These are phyloP conservation scores for Corticium candelabrum DNA, from an alignment of 37 sponge, comb jelly and placozoan genomes.

Conservation along the genomic window DNA sequence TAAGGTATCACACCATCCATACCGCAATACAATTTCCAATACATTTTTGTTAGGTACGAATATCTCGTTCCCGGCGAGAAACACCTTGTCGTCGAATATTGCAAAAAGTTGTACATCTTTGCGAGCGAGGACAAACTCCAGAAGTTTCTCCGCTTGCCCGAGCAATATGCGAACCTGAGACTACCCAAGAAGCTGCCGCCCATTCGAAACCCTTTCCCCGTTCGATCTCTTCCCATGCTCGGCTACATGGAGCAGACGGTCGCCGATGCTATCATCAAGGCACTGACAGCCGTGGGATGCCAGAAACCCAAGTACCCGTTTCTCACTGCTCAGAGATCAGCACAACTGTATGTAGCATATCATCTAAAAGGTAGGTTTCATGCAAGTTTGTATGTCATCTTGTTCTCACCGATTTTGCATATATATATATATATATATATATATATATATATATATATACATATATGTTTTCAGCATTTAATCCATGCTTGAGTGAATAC, in stretches of 20 bases:
- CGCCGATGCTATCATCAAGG: constrained; percentile 63
- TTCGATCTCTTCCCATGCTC: constrained; percentile 75
- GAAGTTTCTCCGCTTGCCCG: constrained; percentile 71
- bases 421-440: too few species aligned
- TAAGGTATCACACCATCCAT: constrained; percentile 24
- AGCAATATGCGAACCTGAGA: constrained; percentile 28
- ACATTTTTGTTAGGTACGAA: constrained; percentile 92
- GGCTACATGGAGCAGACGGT: constrained; percentile 95
- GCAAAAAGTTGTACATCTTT: constrained; percentile 66
- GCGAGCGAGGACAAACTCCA: constrained; percentile 44
- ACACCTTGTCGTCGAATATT: constrained; percentile 57
- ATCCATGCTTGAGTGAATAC: constrained; percentile 56
- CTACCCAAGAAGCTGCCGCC: constrained; percentile 90
- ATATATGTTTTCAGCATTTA: constrained; percentile 65
- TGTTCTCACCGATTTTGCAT: neutral
- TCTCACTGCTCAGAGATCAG: constrained; percentile 51
- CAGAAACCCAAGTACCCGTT: constrained; percentile 90
- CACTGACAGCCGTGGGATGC: constrained; percentile 67
- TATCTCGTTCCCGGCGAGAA: constrained; percentile 57
- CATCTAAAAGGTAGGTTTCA: constrained; percentile 86
- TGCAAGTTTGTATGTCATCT: neutral
- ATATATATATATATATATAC: neutral
- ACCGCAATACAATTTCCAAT: neutral
- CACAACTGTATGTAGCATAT: constrained; percentile 70
- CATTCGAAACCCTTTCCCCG: constrained; percentile 37